Evolutionary conservation across 2,888 invertebrate species (phyloP).

Genomic region (Vesta saturnalis): DNA sequence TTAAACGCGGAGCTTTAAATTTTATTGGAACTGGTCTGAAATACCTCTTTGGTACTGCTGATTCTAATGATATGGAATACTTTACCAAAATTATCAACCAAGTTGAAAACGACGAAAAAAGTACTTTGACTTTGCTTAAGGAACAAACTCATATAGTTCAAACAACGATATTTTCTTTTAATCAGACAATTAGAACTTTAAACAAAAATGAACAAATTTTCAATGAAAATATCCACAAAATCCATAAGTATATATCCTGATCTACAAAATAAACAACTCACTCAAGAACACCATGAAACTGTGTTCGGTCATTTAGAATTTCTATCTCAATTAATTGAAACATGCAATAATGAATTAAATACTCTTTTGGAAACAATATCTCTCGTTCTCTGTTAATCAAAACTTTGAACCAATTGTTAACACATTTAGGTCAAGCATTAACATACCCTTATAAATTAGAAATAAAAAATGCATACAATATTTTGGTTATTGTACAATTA

Average conservation of each 20-base stretch:
- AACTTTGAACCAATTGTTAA: neutral
- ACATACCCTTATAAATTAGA: neutral
- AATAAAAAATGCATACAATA: neutral
- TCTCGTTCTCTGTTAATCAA: neutral
- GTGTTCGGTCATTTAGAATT: neutral
- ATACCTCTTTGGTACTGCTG: no score
- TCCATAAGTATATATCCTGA: neutral
- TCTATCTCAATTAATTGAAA: neutral
- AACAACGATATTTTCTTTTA: neutral
- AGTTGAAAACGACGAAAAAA: no score
- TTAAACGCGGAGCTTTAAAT: neutral
- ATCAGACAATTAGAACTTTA: neutral
- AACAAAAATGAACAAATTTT: no score
- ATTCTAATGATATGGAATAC: no score
- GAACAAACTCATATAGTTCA: neutral
- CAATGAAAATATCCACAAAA: slow-evolving; percentile 4
- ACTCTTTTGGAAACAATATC: no score
- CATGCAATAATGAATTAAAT: neutral
- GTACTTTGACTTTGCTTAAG: neutral
- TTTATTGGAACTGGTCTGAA: neutral
- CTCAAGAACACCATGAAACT: neutral
- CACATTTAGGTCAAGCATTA: neutral
- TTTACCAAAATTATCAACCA: no score
- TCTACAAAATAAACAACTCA: neutral
- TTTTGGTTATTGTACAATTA: neutral